Evolutionary conservation across 2,797 vertebrate species (phyloP), one percentile per base, ranked within the genome.

Genomic region (Eremophila alpestris): DNA sequence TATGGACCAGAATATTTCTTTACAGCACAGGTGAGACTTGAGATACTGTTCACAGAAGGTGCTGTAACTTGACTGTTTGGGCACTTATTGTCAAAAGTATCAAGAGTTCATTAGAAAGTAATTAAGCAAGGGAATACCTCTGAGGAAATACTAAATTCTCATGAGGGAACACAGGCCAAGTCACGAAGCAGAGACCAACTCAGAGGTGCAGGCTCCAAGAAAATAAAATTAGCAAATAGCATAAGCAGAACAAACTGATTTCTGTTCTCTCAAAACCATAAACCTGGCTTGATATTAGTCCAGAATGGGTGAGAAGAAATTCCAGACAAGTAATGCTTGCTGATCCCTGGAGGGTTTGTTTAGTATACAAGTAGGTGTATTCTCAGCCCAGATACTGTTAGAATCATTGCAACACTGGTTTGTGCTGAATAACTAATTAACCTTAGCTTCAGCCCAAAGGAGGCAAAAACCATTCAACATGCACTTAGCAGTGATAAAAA

Each of bases 361-460:
- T 76, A 93, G 83, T 59, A 91, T 34, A 41, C 63, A 76, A 54
- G 40, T 29, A 70, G 45, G n/a, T 59, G 5, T 26, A 76, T 79
- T 91, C 80, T 92, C 60, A 87, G 78, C n/a, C 36, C 67, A 67
- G 62, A 84, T 52, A 38, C 68, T 79, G 16, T 30, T 63, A 67
- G 58, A 58, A 32, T 81, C 58, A 51, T 5, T 55, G 45, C 81
- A 60, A 45, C 45, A 51, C 62, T 87, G 36, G 36, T 60, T 93
- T 89, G 65, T 87, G 62, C 68, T 79, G 83, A 91, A 96, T 86
- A 94, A 94, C 45, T 94, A 85, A 97, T 93, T 89, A 87, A 77
- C 43, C 74, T 90, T 27, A 94, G n/a, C 83, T 82, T 82, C 68
- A 64, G 81, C 87, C 71, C 85, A 78, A 73, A 92, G 58, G 55